phyloP scores from a whole-genome alignment of 2,797 vertebrate species.

The Trachops cirrhosus region DNA sequence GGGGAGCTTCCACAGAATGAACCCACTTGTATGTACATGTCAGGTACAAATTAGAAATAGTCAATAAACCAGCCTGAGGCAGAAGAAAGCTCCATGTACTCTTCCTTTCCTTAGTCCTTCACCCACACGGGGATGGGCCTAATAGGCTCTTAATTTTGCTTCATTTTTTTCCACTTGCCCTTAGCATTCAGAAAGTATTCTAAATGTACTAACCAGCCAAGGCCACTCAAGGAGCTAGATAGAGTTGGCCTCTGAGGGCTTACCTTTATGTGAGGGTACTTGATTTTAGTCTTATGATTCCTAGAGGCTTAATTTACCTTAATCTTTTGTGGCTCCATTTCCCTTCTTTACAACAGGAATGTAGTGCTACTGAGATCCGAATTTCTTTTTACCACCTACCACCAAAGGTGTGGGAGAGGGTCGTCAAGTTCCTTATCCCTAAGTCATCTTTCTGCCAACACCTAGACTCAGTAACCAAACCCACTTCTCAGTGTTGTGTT shows the following conservation, averaged over 20 bases:
- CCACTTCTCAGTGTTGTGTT: conserved; percentile 50
- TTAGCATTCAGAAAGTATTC: neutral
- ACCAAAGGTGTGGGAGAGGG: neutral
- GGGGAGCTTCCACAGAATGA: neutral
- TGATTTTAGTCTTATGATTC: neutral
- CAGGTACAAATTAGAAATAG: neutral
- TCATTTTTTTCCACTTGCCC: neutral
- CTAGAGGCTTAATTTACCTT: neutral
- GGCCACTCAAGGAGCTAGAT: neutral
- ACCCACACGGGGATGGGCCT: neutral
- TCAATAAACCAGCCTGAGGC: neutral
- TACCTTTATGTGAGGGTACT: neutral
- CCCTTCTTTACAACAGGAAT: neutral
- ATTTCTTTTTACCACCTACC: neutral
- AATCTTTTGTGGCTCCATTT: neutral
- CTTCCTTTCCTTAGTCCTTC: neutral
- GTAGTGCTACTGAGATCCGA: neutral
- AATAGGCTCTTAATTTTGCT: neutral
- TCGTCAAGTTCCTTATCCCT: neutral
- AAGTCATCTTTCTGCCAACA: neutral
- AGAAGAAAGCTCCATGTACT: neutral
- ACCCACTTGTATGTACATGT: neutral
- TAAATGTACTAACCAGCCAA: neutral
- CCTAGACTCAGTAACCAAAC: neutral
- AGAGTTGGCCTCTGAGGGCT: neutral